Percentiles rank a stretch among this genome's conserved stretches.
phyloP scores from a whole-genome alignment of 2,888 invertebrate species.

The Chorisops tibialis region DNA sequence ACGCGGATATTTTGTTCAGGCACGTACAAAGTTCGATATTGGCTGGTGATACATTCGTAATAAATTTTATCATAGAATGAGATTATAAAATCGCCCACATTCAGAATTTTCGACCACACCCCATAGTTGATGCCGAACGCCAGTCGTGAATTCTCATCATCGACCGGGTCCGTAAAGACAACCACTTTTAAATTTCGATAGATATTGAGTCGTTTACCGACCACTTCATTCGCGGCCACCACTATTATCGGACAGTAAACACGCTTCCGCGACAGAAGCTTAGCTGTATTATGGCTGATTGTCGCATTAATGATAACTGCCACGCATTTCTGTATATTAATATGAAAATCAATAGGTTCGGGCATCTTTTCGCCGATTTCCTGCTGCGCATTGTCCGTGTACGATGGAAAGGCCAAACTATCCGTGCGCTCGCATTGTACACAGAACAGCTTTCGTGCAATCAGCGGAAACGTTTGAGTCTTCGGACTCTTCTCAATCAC shows the following conservation, averaged over 20 bases:
- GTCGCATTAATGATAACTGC: slow-evolving; percentile 1
- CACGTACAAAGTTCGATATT: slow-evolving; percentile 45
- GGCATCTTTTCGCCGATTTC: not conserved
- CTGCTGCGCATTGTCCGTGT: not conserved
- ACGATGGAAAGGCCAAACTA: not conserved
- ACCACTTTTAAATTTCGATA: slow-evolving; percentile 43
- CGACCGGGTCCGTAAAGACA: slow-evolving; percentile 38
- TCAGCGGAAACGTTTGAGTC: slow-evolving; percentile 47
- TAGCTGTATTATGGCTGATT: slow-evolving; percentile 1
- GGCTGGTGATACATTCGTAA: slow-evolving; percentile 26
- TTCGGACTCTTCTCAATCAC: slow-evolving; percentile 48
- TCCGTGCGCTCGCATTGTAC: not conserved
- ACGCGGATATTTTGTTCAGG: slow-evolving; percentile 26
- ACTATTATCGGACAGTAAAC: slow-evolving; percentile 50
- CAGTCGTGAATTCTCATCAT: not conserved
- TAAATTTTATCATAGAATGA: slow-evolving; percentile 21
- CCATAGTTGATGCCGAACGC: slow-evolving; percentile 13
- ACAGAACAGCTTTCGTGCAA: slow-evolving; percentile 45
- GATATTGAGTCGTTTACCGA: slow-evolving; percentile 38
- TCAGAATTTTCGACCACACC: slow-evolving; percentile 27
- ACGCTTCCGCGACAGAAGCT: slow-evolving; percentile 8
- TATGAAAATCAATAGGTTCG: slow-evolving; percentile 6
- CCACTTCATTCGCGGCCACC: slow-evolving; percentile 27
- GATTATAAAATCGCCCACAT: slow-evolving; percentile 46
- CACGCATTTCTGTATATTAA: slow-evolving; percentile 5